Conservation (phyloP, 2,797 vertebrate species). For the Xyrichtys novacula region DNA sequence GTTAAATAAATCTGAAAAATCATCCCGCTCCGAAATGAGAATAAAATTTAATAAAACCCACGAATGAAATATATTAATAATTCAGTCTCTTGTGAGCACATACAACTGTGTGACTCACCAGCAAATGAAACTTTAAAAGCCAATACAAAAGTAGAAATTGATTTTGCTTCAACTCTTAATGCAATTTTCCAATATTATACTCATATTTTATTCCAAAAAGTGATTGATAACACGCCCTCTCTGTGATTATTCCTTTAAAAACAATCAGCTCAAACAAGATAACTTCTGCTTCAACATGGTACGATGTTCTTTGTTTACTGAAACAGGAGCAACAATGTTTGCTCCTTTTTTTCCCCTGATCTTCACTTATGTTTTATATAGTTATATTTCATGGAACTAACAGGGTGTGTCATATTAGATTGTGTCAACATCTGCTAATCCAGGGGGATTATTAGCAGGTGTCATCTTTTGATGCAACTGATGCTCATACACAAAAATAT, state of each 20-base stretch:
- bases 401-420: too few relatives aligned
- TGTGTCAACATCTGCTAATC: too few relatives aligned
- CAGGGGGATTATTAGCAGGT: too few relatives aligned
- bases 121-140: not conserved
- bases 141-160: not conserved
- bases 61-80: not conserved
- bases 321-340: not conserved
- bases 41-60: not conserved
- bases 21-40: not conserved
- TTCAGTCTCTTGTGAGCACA: not conserved
- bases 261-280: not conserved
- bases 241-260: not conserved
- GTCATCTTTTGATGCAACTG: too few relatives aligned
- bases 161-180: not conserved
- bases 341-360: not conserved
- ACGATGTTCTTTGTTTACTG: not conserved
- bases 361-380: not conserved
- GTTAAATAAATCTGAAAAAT: not conserved
- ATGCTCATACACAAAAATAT: too few relatives aligned
- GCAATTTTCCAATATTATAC: not conserved
- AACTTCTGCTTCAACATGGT: not conserved
- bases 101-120: constrained; percentile 1
- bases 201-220: not conserved
- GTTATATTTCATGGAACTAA: too few relatives aligned
- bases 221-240: not conserved